Percentiles rank a stretch among this genome's conserved stretches.
Evolutionary conservation across 2,113 vertebrate species (phyloP).

Genomic region (Puffinus mauretanicus): DNA sequence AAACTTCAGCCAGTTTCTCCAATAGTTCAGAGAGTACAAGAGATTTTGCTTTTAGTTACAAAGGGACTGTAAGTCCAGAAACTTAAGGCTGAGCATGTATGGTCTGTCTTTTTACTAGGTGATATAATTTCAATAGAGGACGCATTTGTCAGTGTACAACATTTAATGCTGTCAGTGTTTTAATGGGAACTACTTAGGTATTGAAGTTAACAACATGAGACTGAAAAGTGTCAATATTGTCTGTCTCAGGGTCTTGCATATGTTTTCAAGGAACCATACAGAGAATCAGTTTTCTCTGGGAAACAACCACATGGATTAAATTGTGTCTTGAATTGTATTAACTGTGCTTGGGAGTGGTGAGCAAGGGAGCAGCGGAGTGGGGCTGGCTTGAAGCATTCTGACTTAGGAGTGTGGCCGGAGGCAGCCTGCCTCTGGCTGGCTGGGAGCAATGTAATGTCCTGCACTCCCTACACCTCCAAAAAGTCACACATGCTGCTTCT

Average conservation of each 20-base stretch:
- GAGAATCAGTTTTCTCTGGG: neutral
- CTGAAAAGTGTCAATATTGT: neutral
- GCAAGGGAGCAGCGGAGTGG: neutral
- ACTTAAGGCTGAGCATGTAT: neutral
- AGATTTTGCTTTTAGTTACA: neutral
- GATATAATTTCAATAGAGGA: neutral
- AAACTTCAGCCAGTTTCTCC: neutral
- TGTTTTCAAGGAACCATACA: neutral
- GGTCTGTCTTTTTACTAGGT: neutral
- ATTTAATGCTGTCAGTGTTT: neutral
- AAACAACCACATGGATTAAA: neutral
- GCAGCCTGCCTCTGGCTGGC: neutral
- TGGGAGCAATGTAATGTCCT: neutral
- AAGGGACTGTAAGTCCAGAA: neutral
- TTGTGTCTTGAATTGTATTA: neutral
- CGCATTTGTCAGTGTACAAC: neutral
- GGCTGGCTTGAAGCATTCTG: neutral
- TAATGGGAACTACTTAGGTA: neutral
- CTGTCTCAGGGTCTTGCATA: neutral
- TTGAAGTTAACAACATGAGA: neutral
- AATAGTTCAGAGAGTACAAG: neutral
- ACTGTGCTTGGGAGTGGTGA: neutral
- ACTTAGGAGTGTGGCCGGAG: too few relatives aligned
- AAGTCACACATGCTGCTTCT: fast-evolving
- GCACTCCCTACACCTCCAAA: neutral